Conservation (phyloP, 2,797 vertebrate genomes). For the Clarias laeviceps region DNA sequence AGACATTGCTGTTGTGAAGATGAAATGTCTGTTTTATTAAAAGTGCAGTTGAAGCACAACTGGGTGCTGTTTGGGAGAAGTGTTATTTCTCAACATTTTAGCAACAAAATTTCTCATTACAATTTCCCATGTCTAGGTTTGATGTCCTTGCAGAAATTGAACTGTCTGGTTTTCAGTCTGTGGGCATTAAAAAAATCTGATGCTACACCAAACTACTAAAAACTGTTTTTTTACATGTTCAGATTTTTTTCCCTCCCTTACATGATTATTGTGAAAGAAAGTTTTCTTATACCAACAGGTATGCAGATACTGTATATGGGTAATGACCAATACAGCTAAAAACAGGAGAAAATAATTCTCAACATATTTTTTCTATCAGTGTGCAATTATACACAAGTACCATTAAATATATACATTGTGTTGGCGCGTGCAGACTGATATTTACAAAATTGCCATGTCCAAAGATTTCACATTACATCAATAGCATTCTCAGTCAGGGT, state of each 20-base stretch:
- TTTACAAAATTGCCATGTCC: neutral
- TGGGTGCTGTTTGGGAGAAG: constrained; percentile 76
- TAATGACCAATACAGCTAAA: neutral
- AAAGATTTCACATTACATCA: neutral
- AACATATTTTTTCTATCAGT: neutral
- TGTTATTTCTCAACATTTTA: constrained; percentile 61
- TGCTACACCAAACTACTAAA: neutral
- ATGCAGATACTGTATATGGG: too few relatives aligned
- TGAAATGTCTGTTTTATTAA: constrained; percentile 89
- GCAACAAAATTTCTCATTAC: neutral
- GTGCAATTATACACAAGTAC: neutral
- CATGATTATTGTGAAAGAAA: neutral
- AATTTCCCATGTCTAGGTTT: neutral
- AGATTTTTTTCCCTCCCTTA: too few relatives aligned
- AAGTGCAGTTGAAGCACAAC: constrained; percentile 84
- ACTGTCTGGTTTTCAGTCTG: neutral
- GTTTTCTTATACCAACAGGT: neutral
- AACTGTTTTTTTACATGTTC: neutral
- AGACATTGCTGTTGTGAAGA: constrained; percentile 88
- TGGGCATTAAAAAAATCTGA: neutral
- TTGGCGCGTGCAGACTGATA: neutral
- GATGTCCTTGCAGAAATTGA: neutral
- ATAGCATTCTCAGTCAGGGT: neutral
- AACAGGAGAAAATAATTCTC: neutral
- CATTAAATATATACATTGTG: too few relatives aligned